phyloP scores from a whole-genome alignment of 2,113 vertebrate genomes.

The Vidua macroura region DNA sequence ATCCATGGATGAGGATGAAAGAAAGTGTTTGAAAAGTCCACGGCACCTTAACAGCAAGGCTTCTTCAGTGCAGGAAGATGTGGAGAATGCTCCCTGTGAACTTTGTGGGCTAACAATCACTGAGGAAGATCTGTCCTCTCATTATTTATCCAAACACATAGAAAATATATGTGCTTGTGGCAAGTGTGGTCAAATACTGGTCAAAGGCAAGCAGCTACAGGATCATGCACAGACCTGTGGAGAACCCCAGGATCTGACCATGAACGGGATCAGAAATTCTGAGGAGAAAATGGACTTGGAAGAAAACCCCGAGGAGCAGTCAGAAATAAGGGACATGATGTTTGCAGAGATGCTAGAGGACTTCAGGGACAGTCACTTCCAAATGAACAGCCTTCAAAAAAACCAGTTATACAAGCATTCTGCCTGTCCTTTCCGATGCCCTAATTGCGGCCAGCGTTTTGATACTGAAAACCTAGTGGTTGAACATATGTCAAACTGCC shows the following conservation, averaged over 20 bases:
- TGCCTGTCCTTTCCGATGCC: constrained; percentile 86
- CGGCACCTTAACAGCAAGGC: constrained; percentile 65
- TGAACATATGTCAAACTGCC: constrained; percentile 89
- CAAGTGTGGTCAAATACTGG: constrained; percentile 92
- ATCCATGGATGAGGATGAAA: constrained; percentile 67
- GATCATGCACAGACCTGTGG: constrained; percentile 94
- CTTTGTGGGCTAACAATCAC: constrained; percentile 86
- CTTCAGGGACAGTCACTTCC: constrained; percentile 76
- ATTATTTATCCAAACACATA: constrained; percentile 95
- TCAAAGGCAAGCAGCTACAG: constrained; percentile 94
- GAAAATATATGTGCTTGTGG: constrained; percentile 96
- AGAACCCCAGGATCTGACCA: constrained; percentile 82
- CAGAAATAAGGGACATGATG: constrained; percentile 84
- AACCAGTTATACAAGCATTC: constrained; percentile 81
- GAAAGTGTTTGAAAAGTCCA: constrained; percentile 64
- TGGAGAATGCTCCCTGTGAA: constrained; percentile 82
- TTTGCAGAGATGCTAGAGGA: constrained; percentile 82
- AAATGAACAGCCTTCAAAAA: constrained; percentile 72
- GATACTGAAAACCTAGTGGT: constrained; percentile 88
- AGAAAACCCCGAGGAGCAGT: constrained; percentile 83
- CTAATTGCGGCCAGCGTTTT: constrained; percentile 89
- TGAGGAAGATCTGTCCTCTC: constrained; percentile 88
- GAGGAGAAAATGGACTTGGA: constrained; percentile 89
- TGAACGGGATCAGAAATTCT: constrained; percentile 68
- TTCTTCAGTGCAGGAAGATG: constrained; percentile 66